Evolutionary conservation across 2,888 invertebrate genomes (phyloP).

Genomic region (Cryptocephalus moraei): DNA sequence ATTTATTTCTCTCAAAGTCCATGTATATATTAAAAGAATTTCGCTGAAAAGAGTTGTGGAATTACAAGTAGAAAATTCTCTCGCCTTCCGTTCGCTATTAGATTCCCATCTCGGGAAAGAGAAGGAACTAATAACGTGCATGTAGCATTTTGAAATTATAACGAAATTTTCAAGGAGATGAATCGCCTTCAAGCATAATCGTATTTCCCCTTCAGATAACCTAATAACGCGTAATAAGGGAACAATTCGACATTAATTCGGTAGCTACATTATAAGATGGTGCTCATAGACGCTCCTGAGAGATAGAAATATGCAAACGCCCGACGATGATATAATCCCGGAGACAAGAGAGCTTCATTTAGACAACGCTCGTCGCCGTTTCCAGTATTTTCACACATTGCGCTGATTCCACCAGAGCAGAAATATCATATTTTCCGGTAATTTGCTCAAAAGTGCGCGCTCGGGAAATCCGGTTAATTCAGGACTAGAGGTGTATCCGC

Average conservation of each 20-base stretch:
- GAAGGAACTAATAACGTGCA: constrained; percentile 4
- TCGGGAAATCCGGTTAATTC: constrained; percentile 2
- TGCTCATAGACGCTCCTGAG: constrained; percentile 15
- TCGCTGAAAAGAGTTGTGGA: no score
- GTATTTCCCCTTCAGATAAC: constrained; percentile 23
- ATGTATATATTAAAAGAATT: no score
- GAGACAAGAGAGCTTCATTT: constrained; percentile 26
- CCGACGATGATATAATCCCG: constrained; percentile 23
- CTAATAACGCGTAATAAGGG: constrained; percentile 27
- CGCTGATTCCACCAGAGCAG: constrained; percentile 20
- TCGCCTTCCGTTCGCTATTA: no score
- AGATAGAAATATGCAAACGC: constrained; percentile 26
- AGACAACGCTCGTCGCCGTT: constrained; percentile 14
- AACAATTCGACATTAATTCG: constrained; percentile 28
- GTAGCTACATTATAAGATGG: constrained; percentile 20
- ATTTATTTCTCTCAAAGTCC: no score
- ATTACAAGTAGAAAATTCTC: no score
- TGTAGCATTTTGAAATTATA: constrained; percentile 19
- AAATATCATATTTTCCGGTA: constrained; percentile 22
- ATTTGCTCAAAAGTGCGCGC: constrained; percentile 13
- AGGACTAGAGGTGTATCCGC: no score
- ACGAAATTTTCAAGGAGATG: constrained; percentile 17
- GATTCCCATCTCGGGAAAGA: background rate
- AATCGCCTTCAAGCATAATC: constrained; percentile 22
- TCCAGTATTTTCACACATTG: constrained; percentile 22